Evolutionary conservation across 2,113 vertebrate species (phyloP).

Genomic region (Psilopsiagon aymara): DNA sequence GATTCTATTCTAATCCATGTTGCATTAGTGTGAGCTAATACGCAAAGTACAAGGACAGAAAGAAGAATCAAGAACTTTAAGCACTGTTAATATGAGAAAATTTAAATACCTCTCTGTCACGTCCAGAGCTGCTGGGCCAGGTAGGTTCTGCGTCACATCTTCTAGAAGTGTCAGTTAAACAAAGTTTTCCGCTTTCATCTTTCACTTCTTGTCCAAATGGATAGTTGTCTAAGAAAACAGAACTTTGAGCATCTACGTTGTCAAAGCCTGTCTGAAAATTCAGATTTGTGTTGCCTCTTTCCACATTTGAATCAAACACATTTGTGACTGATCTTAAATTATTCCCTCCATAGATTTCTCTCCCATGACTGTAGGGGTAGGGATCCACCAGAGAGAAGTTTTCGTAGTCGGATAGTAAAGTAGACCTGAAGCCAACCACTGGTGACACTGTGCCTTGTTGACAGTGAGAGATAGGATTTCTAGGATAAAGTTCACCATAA

Average conservation of each 20-base stretch:
- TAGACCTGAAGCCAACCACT: background rate
- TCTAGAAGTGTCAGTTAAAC: background rate
- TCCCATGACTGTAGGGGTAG: background rate
- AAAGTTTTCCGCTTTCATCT: background rate
- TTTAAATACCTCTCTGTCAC: constrained; percentile 17
- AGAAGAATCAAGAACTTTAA: background rate
- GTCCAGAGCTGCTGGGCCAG: background rate
- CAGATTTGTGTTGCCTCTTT: background rate
- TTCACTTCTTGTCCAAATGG: background rate
- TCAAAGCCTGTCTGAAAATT: background rate
- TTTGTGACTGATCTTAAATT: background rate
- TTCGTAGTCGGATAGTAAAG: background rate
- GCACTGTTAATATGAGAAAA: background rate
- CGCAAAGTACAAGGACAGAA: background rate
- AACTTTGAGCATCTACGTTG: background rate
- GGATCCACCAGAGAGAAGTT: background rate
- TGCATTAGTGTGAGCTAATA: background rate
- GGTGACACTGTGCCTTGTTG: background rate
- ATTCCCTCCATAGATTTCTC: background rate
- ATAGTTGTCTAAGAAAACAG: background rate
- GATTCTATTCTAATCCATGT: background rate
- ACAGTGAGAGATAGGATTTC: background rate
- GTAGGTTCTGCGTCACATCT: background rate
- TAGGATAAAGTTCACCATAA: background rate
- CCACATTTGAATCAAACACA: background rate